A percentile compares a stretch with the other conserved stretches of the same genome.
These are phyloP conservation scores for Drosophila fungiperda DNA, from an alignment of 2,888 invertebrate species.

Conservation along the genomic window DNA sequence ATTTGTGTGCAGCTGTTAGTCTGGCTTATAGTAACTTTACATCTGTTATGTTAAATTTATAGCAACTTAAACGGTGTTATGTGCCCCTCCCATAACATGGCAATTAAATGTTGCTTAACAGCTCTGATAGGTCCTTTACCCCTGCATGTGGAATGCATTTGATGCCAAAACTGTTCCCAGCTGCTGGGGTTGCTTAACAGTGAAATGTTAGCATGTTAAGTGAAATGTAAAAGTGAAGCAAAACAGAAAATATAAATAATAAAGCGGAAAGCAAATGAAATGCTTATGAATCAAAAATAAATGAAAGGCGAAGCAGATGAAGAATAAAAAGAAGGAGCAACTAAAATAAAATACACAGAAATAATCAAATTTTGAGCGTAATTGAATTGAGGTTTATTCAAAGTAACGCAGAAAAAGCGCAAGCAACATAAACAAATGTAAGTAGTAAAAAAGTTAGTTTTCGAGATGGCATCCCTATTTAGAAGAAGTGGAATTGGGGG, in stretches of 20 bases:
- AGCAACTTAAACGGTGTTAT: conserved; percentile 3
- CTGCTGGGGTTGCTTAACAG: conserved; percentile 3
- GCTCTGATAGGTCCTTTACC: conserved; percentile 8
- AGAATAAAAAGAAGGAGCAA: background rate
- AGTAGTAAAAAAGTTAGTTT: background rate
- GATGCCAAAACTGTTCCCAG: conserved; percentile 45
- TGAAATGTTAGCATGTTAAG: background rate
- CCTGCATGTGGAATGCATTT: conserved; percentile 9
- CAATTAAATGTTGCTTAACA: conserved; percentile 7
- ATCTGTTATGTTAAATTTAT: conserved; percentile 18
- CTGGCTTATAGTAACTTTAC: conserved; percentile 27
- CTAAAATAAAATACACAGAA: background rate
- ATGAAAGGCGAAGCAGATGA: background rate
- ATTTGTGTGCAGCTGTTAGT: conserved; percentile 8
- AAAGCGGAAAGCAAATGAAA: background rate
- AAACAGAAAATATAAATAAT: background rate
- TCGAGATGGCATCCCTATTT: background rate
- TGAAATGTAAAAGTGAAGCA: background rate
- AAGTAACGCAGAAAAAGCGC: background rate
- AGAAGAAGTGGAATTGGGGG: too few species aligned
- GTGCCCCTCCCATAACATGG: background rate
- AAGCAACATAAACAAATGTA: background rate
- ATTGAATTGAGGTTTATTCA: background rate
- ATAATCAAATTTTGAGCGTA: background rate
- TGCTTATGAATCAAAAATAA: conserved; percentile 1